Conservation (phyloP, 2,113 vertebrate genomes). For the Motacilla tschutschensis region DNA sequence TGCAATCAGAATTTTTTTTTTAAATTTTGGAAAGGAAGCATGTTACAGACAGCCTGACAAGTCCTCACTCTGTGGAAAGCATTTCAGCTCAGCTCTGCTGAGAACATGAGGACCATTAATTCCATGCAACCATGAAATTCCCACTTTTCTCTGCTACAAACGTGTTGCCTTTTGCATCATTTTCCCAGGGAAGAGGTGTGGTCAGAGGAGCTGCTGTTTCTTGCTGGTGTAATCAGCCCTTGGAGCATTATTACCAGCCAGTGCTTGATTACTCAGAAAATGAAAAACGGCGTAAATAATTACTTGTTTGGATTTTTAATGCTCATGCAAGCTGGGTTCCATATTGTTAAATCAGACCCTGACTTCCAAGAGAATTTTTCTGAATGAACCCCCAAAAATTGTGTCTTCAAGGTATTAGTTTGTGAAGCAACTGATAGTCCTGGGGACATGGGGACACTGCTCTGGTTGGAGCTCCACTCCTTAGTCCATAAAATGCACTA, state of each 20-base stretch:
- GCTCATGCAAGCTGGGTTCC: neutral
- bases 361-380: conserved; percentile 3
- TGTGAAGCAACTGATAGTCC: neutral
- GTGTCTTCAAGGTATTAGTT: neutral
- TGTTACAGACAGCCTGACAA: neutral
- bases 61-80: neutral
- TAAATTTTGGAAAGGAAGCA: neutral
- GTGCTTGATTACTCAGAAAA: conserved; percentile 17
- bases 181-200: neutral
- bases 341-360: neutral
- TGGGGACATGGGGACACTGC: neutral
- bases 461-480: neutral
- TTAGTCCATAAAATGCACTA: neutral
- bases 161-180: neutral
- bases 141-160: neutral
- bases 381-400: neutral
- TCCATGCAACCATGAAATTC: neutral
- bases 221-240: conserved; percentile 23
- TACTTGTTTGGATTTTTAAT: neutral
- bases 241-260: conserved; percentile 11
- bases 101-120: neutral
- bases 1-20: conserved; percentile 5
- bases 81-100: neutral
- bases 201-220: conserved; percentile 15
- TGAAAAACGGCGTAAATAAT: conserved; percentile 24